phyloP scores from a whole-genome alignment of 2,888 invertebrate species.

The Caenorhabditis uteleia region DNA sequence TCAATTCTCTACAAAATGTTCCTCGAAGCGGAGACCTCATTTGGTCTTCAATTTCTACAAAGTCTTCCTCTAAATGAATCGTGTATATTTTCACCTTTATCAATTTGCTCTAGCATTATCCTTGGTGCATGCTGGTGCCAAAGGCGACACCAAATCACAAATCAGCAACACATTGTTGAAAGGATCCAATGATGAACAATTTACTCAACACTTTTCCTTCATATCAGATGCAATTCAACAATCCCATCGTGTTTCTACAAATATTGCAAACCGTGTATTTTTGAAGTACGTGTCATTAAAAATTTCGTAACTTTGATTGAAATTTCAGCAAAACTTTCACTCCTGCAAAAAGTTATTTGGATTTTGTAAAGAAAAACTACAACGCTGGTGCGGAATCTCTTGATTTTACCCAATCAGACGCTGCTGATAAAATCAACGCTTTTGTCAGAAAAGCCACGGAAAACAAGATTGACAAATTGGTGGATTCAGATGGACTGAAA shows the following conservation, averaged over 20 bases:
- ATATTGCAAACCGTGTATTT: conserved; percentile 26
- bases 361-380: conserved; percentile 2
- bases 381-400: conserved; percentile 15
- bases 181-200: conserved; percentile 29
- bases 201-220: conserved; percentile 30
- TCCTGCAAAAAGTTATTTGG: no score
- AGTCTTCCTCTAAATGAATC: conserved; percentile 22
- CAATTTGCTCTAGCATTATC: conserved; percentile 24
- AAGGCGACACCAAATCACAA: conserved; percentile 11
- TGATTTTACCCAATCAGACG: conserved; percentile 4
- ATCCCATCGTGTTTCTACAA: conserved; percentile 12
- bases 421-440: conserved; percentile 76
- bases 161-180: conserved; percentile 15
- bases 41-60: conserved; percentile 26
- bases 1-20: background rate
- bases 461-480: conserved; percentile 81
- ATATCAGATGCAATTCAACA: conserved; percentile 14
- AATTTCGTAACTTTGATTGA: conserved; percentile 8
- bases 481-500: conserved; percentile 73
- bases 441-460: conserved; percentile 85
- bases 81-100: conserved; percentile 21
- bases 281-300: conserved; percentile 21
- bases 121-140: conserved; percentile 23
- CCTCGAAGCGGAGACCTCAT: conserved; percentile 23
- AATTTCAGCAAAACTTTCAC: background rate